These are phyloP conservation scores for Typhlichthys subterraneus DNA, from an alignment of 2,797 vertebrate genomes.

Conservation along the genomic window DNA sequence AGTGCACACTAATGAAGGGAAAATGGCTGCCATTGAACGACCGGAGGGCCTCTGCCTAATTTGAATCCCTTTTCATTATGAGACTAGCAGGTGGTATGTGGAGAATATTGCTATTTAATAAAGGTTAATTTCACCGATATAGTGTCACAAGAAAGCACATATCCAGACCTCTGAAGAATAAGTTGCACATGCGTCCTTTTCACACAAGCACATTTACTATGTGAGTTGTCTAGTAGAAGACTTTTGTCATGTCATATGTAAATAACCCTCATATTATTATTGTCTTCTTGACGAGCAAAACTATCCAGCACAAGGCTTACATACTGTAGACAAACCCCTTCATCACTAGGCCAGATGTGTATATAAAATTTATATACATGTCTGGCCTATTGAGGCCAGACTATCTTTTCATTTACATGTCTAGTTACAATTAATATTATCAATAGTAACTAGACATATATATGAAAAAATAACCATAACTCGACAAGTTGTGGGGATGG, in stretches of 20 bases:
- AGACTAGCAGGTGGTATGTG: slow-evolving; percentile 67
- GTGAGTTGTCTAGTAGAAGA: slow-evolving; percentile 17
- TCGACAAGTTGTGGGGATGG: too few relatives aligned
- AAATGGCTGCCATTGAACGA: slow-evolving; percentile 47
- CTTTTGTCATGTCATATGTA: slow-evolving; percentile 1
- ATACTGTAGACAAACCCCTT: too few relatives aligned
- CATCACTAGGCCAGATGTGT: too few relatives aligned
- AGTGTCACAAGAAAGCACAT: slow-evolving; percentile 45
- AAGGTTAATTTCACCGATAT: slow-evolving; percentile 68
- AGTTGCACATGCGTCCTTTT: background rate
- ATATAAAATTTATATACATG: too few relatives aligned
- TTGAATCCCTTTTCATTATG: slow-evolving; percentile 64
- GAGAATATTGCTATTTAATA: slow-evolving; percentile 69
- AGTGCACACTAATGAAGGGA: slow-evolving; percentile 58
- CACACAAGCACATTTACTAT: background rate
- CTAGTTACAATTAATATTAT: too few relatives aligned
- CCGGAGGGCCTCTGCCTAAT: slow-evolving; percentile 54
- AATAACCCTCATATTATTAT: background rate
- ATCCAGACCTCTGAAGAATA: slow-evolving; percentile 19
- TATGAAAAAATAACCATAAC: too few relatives aligned
- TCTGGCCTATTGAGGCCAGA: too few relatives aligned
- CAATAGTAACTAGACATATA: too few relatives aligned
- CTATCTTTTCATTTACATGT: too few relatives aligned
- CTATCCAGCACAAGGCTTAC: background rate
- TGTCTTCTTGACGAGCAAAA: background rate